Evolutionary conservation across 2,113 vertebrate genomes (phyloP).

Genomic region (Poicephalus meyeri): DNA sequence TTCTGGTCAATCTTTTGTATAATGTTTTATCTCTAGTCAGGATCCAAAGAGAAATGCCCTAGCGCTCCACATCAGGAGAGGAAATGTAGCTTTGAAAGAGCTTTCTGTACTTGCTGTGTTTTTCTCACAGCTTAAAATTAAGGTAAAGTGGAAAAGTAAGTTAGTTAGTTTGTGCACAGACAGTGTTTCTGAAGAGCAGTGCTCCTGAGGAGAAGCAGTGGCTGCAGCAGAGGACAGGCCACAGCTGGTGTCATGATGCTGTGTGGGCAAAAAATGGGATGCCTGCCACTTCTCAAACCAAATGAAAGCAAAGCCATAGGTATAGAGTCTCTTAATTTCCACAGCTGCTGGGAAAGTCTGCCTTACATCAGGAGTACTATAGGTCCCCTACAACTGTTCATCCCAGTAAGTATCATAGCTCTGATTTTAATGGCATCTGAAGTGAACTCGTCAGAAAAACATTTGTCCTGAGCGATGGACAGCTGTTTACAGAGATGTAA

Average conservation of each 20-base stretch:
- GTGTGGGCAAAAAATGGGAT: not conserved
- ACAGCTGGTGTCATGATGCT: not conserved
- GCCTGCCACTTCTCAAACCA: not conserved
- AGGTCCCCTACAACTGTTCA: not conserved
- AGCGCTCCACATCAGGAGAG: not conserved
- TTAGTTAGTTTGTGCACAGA: not conserved
- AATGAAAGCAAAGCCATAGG: not conserved
- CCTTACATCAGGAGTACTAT: not conserved
- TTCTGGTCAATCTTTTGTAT: not conserved
- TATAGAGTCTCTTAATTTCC: not conserved
- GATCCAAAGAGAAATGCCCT: not conserved
- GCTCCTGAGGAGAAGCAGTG: not conserved
- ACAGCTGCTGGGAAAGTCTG: not conserved
- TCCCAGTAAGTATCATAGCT: not conserved
- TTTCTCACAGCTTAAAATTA: not conserved
- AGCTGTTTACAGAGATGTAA: not conserved
- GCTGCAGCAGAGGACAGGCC: not conserved
- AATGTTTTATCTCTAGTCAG: not conserved
- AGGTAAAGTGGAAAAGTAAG: not conserved
- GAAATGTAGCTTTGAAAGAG: not conserved
- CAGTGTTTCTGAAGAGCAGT: not conserved
- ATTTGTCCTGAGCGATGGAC: not conserved
- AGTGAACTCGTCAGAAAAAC: not conserved
- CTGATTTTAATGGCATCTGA: not conserved
- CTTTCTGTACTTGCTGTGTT: not conserved